Evolutionary conservation across 2,797 vertebrate species (phyloP).

Genomic region (Aulostomus chinensis): DNA sequence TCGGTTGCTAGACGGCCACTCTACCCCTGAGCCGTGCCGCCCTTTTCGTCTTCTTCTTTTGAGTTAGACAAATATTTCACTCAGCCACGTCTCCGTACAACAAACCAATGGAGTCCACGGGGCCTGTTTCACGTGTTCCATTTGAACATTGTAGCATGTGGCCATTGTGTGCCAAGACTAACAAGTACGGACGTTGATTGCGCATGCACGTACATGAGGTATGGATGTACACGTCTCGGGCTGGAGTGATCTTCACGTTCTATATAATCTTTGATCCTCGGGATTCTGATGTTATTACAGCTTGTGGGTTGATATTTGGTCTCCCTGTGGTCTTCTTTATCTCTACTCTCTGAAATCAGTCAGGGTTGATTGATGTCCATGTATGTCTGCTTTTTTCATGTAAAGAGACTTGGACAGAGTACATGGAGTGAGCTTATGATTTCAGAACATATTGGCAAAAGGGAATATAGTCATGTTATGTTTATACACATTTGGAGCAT

Average conservation of each 20-base stretch:
- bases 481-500: neutral
- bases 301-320: constrained; percentile 21
- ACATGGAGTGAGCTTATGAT: constrained; percentile 21
- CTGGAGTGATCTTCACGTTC: constrained; percentile 22
- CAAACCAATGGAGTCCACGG: neutral
- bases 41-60: too few relatives aligned
- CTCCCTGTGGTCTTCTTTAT: constrained; percentile 38
- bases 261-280: constrained; percentile 30
- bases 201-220: constrained; percentile 11
- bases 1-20: too few relatives aligned
- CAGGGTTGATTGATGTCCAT: constrained; percentile 50
- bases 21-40: too few relatives aligned
- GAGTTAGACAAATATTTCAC: too few relatives aligned
- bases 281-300: constrained; percentile 24
- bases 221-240: neutral
- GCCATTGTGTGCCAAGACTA: neutral
- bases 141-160: too few relatives aligned
- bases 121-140: neutral
- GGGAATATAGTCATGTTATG: constrained; percentile 21
- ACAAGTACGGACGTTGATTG: too few relatives aligned
- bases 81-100: too few relatives aligned
- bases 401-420: constrained; percentile 14
- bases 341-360: constrained; percentile 19
- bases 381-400: constrained; percentile 14
- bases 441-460: constrained; percentile 18